Evolutionary conservation across 2,797 vertebrate genomes (phyloP).

Genomic region (Periparus ater): DNA sequence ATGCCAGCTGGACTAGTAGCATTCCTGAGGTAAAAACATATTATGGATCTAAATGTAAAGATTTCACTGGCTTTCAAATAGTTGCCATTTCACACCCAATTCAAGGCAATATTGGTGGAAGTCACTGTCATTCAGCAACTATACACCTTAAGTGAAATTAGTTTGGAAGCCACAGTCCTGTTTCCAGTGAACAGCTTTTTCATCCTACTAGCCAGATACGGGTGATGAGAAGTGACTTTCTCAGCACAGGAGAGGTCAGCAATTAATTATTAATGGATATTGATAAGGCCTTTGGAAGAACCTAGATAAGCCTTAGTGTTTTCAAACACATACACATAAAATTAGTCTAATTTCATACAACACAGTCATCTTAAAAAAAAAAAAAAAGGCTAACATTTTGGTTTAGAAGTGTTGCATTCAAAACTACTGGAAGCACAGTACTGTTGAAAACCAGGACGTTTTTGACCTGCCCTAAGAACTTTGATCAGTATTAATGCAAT

Average conservation of each 20-base stretch:
- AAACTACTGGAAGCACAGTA: neutral
- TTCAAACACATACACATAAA: neutral
- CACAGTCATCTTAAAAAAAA: neutral
- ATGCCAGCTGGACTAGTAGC: conserved; percentile 89
- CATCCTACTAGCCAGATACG: neutral
- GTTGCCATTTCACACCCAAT: neutral
- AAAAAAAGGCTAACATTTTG: neutral
- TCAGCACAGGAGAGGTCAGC: neutral
- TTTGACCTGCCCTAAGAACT: neutral
- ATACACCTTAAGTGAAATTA: neutral
- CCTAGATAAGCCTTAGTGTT: neutral
- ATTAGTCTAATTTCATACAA: neutral
- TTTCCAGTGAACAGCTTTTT: neutral
- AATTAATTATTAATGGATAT: neutral
- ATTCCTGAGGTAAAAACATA: conserved; percentile 83
- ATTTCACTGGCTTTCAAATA: neutral
- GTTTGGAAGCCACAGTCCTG: neutral
- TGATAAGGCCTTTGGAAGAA: neutral
- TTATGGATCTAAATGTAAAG: neutral
- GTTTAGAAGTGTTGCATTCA: neutral
- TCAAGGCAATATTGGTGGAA: neutral
- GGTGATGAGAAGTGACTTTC: neutral
- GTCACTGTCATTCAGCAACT: neutral
- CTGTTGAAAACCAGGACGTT: neutral
- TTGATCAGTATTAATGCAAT: neutral